Base-by-base conservation (phyloP, 2,113 vertebrate genomes). In the Ceyx margarethae region DNA sequence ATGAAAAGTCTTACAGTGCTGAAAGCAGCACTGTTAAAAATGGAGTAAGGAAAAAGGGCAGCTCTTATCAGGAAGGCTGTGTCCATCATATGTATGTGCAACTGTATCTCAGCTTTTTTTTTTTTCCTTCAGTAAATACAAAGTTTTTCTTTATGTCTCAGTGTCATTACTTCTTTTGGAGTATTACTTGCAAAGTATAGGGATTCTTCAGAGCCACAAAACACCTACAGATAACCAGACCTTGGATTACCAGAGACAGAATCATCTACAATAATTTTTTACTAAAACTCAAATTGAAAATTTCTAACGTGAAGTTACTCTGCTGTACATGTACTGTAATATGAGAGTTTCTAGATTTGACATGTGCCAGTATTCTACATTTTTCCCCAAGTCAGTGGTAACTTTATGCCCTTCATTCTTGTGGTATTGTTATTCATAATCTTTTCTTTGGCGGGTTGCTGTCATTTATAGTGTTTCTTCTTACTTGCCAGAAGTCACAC, bases 381-480 rank as follows among this genome's bases (percentile, higher is more conserved):
- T 87, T 93, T 91, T 80, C 64, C 64, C 75, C 64, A 77, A 89
- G 67, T 71, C 84, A 71, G 37, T 96, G 81, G 81, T 93, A 96
- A 91, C 64, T 93, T 89, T 88, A 89, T 91, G 90, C 71, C 77
- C 84, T 77, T 92, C 62, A 56, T 95, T 94, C 84, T 82, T 94
- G 91, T 45, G 92, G 94, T 93, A 87, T 95, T 96, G 83, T 95
- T 95, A 90, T 67, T 94, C 89, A 89, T 53, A 87, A 95, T 92
- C 90, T 95, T 96, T 94, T 96, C 81, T 92, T 96, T 95, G 92
- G 89, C 78, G 1, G 14, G 46, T 77, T 62, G 5, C n/a, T 89
- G 81, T 94, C 95, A 82, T 91, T 93, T 93, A 81, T 9, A 95
- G 46, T 5, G 8, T 80, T 89, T 87, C 83, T 85, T 93, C 81